Base-by-base conservation (phyloP, 2,797 vertebrate species). In the Urosaurus nigricauda region DNA sequence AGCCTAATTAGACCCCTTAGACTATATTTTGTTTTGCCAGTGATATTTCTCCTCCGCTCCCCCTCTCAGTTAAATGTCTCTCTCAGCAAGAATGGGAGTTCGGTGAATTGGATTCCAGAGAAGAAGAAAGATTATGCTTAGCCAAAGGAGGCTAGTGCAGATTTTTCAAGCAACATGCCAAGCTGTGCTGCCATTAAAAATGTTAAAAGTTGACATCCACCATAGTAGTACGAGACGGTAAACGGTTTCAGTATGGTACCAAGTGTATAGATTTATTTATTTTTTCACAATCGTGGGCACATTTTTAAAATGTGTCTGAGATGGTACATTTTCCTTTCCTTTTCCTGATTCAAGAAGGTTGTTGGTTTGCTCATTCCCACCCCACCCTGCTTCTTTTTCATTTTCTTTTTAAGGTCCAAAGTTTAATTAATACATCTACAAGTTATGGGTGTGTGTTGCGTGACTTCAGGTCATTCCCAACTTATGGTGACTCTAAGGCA, bases 1-100 rank as follows among this genome's bases (percentile, higher is more conserved):
- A 73, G 74, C 87, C 32, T 95, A 95, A 96, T 95, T 90, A 95
- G 92, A 91, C 91, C 77, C 91, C 88, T 94, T 79, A 78, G 92
- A 90, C 90, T 60, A 83, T 70, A 35, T 93, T 94, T 94, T 92
- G 91, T 86, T 95, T 93, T 90, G 90, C 91, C 63, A 1, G 74
- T 8, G 0, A 82, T 74, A 83, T 71, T 92, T 93, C 47, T 85
- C 70, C 91, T 90, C 56, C 13, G 86, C 90, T 92, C 65, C 32
- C 65, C 32, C 11, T 68, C 58, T 60, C 58, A 91, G 90, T 88
- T 85, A 84, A 91, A 90, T 81, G 83, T 79, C 91, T 94, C 93
- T 93, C 91, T 89, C 92, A 91, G 89, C 91, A 56, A 0, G 40
- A 65, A 80, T 60, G 58, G 0, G 63, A 93, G 80, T 51, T 82